Evolutionary conservation across 2,113 vertebrate genomes (phyloP), one percentile per base, ranked within the genome.

Genomic region (Galemys pyrenaicus): DNA sequence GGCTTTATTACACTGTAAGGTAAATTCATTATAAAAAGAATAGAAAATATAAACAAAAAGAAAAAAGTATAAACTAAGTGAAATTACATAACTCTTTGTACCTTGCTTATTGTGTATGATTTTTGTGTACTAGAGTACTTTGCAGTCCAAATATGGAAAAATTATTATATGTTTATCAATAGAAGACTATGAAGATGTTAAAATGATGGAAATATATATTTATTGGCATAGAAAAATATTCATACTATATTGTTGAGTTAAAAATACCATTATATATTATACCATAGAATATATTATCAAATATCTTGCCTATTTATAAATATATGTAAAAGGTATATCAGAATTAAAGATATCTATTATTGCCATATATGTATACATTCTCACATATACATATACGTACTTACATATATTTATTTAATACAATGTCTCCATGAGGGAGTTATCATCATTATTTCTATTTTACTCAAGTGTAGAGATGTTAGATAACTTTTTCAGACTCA

Each of bases 151-250:
- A 9, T 68, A 32, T 84, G 56, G 91, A 58, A 9, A 91, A 80
- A 54, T 74, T 39, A 28, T 56, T 7, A 32, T 0, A 8, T 10
- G 54, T 77, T 75, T 92, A 54, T 94, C 71, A 56, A 24, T 89
- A n/a, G 37, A 51, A 82, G 67, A 62, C 49, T 65, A 32, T 39
- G 28, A 64, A 73, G 49, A 54, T 16, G 75, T 81, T 64, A 77
- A 81, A 92, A 44, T 62, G 2, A 86, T 80, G 17, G 24, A 46
- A 37, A 81, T 39, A 22, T 26, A 70, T 5, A 56, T 68, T 65
- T 81, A 41, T 15, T 89, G 60, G 24, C 37, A 35, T n/a, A 37
- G 26, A 67, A 89, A 81, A 93, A 86, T 94, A 60, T 56, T 79
- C 30, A 81, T 7, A 87, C 16, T 17, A 19, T 77, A 75, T n/a